These are phyloP conservation scores for Rhinolophus sinicus DNA, from an alignment of 2,113 vertebrate species.

Conservation along the genomic window DNA sequence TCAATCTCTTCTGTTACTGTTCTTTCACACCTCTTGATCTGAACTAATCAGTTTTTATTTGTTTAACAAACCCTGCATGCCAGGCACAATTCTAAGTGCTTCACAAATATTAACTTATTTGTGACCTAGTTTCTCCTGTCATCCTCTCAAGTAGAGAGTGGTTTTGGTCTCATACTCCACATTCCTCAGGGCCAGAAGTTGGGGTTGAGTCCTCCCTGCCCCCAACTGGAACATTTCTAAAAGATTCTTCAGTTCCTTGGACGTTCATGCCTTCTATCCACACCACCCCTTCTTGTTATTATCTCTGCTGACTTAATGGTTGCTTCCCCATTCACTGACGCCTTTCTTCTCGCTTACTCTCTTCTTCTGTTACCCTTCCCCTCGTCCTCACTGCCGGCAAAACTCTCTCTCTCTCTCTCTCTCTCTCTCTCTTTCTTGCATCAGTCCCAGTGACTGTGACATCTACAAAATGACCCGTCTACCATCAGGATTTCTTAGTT, in stretches of 20 bases:
- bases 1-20: neutral
- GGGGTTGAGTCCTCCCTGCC: neutral
- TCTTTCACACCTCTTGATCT: conserved; percentile 1
- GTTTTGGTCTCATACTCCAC: conserved; percentile 66
- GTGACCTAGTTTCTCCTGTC: conserved; percentile 57
- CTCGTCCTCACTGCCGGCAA: too few species aligned
- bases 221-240: conserved; percentile 40
- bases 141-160: conserved; percentile 29
- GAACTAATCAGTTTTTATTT: conserved; percentile 56
- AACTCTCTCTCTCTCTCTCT: too few species aligned
- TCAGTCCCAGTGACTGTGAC: neutral
- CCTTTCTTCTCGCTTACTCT: conserved; percentile 2
- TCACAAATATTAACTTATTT: conserved; percentile 59
- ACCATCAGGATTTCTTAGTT: neutral
- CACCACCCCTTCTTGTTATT: neutral
- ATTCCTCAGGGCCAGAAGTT: conserved; percentile 71
- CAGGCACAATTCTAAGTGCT: conserved; percentile 46
- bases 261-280: conserved; percentile 30
- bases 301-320: neutral
- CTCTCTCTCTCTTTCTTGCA: too few species aligned
- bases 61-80: conserved; percentile 40
- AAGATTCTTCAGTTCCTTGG: conserved; percentile 9
- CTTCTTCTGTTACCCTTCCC: neutral
- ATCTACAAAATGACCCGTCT: neutral
- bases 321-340: neutral